A percentile compares a stretch with the other conserved stretches of the same genome.
Conservation (phyloP, 2,888 invertebrate species). For the Hartigia nigra region DNA sequence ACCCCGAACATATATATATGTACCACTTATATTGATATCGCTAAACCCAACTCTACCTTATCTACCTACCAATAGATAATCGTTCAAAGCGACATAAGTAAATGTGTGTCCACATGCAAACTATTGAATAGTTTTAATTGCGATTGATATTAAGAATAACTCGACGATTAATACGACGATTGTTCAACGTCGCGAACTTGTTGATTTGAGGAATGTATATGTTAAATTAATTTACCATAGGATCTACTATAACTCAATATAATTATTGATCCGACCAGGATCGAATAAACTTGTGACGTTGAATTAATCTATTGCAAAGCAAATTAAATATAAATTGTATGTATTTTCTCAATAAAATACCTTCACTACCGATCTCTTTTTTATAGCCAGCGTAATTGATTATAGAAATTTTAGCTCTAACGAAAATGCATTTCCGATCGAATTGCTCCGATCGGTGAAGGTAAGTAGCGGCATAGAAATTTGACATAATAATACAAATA, state of each 20-base stretch:
- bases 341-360: conserved; percentile 58
- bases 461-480: neutral
- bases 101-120: conserved; percentile 14
- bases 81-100: conserved; percentile 20
- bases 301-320: conserved; percentile 17
- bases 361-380: conserved; percentile 18
- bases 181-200: neutral
- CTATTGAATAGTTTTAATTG: conserved; percentile 17
- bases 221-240: neutral
- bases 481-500: too few species aligned
- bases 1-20: conserved; percentile 15
- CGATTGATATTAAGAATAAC: neutral
- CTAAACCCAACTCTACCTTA: conserved; percentile 11
- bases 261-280: neutral
- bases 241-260: neutral
- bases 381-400: neutral
- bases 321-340: conserved; percentile 48
- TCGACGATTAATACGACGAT: neutral
- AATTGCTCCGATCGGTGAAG: neutral
- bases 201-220: neutral
- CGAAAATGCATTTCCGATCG: neutral
- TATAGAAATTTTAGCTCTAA: neutral
- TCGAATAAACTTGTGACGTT: conserved; percentile 15
- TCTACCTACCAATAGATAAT: conserved; percentile 12
- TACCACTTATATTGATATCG: conserved; percentile 7